phyloP scores from a whole-genome alignment of 2,113 vertebrate genomes.

The Danionella cerebrum region DNA sequence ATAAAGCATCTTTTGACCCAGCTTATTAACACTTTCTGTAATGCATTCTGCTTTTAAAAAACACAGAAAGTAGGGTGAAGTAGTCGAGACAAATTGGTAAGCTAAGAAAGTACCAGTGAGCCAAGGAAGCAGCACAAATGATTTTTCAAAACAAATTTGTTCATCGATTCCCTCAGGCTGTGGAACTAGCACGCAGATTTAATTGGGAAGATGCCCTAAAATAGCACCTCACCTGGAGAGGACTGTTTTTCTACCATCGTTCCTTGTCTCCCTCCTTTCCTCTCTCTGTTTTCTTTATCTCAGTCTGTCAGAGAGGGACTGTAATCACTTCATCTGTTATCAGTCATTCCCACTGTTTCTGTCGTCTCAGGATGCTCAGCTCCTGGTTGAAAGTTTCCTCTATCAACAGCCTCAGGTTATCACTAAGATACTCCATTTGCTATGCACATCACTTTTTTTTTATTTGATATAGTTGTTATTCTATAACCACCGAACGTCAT shows the following conservation, averaged over 20 bases:
- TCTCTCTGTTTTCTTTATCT: neutral
- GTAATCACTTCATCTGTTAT: conserved; percentile 35
- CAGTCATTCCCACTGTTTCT: conserved; percentile 23
- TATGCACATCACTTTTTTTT: too few species aligned
- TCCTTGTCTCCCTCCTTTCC: neutral
- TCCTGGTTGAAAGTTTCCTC: conserved; percentile 14
- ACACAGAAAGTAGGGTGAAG: conserved; percentile 6
- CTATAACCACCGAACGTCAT: too few species aligned
- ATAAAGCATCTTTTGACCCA: neutral
- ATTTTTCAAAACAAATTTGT: conserved; percentile 29
- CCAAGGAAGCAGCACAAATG: neutral
- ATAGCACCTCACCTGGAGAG: neutral
- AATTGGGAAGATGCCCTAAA: conserved; percentile 16
- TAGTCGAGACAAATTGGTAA: conserved; percentile 7
- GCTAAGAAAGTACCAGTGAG: neutral
- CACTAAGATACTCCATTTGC: neutral
- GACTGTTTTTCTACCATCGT: conserved; percentile 1
- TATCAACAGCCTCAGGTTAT: conserved; percentile 8
- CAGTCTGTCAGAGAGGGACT: neutral
- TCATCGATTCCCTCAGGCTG: conserved; percentile 7
- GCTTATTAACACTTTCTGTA: neutral
- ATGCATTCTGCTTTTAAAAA: neutral
- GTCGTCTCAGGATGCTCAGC: conserved; percentile 31
- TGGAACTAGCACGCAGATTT: neutral
- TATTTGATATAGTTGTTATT: too few species aligned